Evolutionary conservation across 2,113 vertebrate species (phyloP), one percentile per base, ranked within the genome.

Genomic region (Pollimyrus isidori): DNA sequence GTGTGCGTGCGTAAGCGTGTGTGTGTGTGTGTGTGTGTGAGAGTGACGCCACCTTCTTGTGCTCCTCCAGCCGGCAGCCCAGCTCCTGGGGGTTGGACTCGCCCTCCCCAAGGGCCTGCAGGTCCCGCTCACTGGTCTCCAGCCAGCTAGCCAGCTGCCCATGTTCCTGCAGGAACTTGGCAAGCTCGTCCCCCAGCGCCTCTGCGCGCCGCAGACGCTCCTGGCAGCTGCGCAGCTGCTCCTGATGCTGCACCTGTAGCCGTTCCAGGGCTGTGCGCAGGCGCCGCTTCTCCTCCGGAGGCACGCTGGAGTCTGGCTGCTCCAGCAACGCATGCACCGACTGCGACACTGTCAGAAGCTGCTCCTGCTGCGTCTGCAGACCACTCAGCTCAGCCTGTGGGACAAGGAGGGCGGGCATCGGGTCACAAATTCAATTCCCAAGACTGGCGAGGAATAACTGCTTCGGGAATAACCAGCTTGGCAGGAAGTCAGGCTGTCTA

Each of bases 131-230:
- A 0, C 96, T 97, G 83, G 96, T 97, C 65, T 96, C 92, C 90
- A 99, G 94, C 98, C 98, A 99, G 80, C 93, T 89, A 15, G 95
- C 94, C 15, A 99, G 96, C 91, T 96, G 94, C 7, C 94, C 93
- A 0, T 98, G 96, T 35, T 99, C 98, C 90, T 95, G 94, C n/a
- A 98, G 89, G 93, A 99, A 99, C 89, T 99, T 99, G 0, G 95
- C 94, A 49, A 99, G 93, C 92, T 99, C 98, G 0, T 99, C 98
- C 82, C 95, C 90, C 30, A 99, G 94, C 7, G 94, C 92, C 88
- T 98, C 98, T 0, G 90, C 95, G 17, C 92, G 95, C 83, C 97
- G 97, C 89, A 99, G 93, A 73, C 92, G 96, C 7, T 92, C 89
- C 92, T 99, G 98, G 0, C 97, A 96, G 62, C 84, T 94, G 3